These are phyloP conservation scores for Pristiophorus japonicus DNA, from an alignment of 2,113 vertebrate genomes.

Conservation along the genomic window DNA sequence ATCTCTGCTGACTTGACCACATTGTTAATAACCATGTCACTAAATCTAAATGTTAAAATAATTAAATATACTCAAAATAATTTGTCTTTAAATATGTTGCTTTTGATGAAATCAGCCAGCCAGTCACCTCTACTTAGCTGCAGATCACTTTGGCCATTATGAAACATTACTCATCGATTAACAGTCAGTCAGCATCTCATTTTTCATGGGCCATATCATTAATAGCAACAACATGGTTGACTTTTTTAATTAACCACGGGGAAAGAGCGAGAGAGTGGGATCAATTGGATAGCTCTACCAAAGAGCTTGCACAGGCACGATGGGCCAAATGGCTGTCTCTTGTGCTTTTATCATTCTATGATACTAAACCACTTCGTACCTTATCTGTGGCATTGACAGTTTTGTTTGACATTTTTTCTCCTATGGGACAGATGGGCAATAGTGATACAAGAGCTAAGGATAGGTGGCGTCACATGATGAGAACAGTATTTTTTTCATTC, in stretches of 20 bases:
- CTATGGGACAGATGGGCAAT: too few species aligned
- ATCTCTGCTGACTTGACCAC: not conserved
- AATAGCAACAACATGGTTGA: too few species aligned
- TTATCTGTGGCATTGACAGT: not conserved
- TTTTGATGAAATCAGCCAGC: not conserved
- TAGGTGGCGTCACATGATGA: not conserved
- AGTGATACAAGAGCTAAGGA: not conserved
- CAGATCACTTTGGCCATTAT: not conserved
- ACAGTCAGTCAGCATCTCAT: too few species aligned
- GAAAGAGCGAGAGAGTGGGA: too few species aligned
- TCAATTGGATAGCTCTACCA: not conserved
- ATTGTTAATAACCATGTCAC: not conserved
- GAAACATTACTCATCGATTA: not conserved
- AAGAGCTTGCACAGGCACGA: not conserved
- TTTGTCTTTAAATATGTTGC: not conserved
- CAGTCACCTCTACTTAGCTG: not conserved
- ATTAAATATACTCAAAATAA: not conserved
- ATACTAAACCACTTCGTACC: not conserved
- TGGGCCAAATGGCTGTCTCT: too few species aligned
- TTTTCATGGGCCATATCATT: too few species aligned
- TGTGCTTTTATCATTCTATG: too few species aligned
- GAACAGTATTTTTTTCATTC: not conserved
- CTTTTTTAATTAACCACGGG: too few species aligned
- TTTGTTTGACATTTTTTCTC: not conserved
- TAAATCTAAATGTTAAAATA: not conserved